Conservation (phyloP, 1,140 invertebrate species). For the Drosophila yakuba region DNA sequence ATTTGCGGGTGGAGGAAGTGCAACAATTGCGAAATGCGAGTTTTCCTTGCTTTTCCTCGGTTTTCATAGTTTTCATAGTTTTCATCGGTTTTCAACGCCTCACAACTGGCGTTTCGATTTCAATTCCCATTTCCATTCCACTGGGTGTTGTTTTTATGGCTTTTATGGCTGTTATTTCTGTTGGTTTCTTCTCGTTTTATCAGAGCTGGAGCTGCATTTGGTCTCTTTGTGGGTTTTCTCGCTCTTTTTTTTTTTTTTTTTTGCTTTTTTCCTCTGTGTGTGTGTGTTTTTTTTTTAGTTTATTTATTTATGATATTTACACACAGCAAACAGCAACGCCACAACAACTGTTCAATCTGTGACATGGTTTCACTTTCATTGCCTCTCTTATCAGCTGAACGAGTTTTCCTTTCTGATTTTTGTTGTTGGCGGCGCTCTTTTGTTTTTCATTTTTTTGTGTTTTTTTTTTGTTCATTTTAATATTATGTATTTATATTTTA, state of each 20-base stretch:
- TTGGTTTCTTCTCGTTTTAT: conserved; percentile 3
- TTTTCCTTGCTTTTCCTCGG: not conserved
- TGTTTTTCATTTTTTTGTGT: not conserved
- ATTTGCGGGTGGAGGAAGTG: conserved; percentile 24
- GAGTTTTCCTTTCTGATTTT: conserved; percentile 29
- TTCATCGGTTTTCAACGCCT: conserved; percentile 1
- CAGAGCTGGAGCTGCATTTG: not conserved
- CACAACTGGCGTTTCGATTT: not conserved
- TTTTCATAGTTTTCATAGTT: conserved; percentile 1
- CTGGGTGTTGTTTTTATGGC: conserved; percentile 15
- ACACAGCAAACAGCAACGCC: conserved; percentile 16
- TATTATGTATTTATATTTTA: not conserved
- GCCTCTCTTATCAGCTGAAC: conserved; percentile 42
- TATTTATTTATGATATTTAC: conserved; percentile 52
- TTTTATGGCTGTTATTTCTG: conserved; percentile 20
- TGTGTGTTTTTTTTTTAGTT: conserved; percentile 10
- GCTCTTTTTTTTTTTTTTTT: too few relatives aligned
- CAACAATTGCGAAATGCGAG: conserved; percentile 25
- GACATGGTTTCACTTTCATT: conserved; percentile 57
- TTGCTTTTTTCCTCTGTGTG: not conserved
- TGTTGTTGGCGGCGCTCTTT: conserved; percentile 15
- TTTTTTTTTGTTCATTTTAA: not conserved
- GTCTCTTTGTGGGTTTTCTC: conserved; percentile 4
- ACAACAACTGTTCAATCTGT: conserved; percentile 32
- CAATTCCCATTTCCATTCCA: conserved; percentile 15